A percentile compares a stretch with the other conserved stretches of the same genome.
phyloP scores from a whole-genome alignment of 2,797 vertebrate genomes.

The Gambelia wislizenii region DNA sequence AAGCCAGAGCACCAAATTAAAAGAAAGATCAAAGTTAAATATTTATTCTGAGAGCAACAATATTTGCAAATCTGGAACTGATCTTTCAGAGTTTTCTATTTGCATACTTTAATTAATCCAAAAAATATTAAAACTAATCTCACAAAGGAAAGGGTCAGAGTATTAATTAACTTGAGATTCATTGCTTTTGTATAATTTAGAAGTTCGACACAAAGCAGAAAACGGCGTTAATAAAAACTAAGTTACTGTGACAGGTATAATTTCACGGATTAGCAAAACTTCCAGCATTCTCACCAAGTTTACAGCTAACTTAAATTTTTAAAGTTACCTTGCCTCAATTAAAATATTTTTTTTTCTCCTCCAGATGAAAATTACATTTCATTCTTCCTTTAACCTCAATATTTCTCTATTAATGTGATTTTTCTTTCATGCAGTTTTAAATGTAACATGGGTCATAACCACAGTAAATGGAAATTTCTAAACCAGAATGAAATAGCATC shows the following conservation, averaged over 20 bases:
- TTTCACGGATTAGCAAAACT: conserved; percentile 69
- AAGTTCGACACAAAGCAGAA: conserved; percentile 69
- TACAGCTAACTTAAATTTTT: conserved; percentile 30
- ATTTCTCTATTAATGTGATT: conserved; percentile 26
- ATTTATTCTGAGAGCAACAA: conserved; percentile 49
- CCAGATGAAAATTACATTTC: conserved; percentile 18
- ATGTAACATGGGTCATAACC: not conserved
- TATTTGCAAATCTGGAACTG: conserved; percentile 58
- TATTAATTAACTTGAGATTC: conserved; percentile 70
- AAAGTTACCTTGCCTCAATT: not conserved
- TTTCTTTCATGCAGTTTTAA: conserved; percentile 27
- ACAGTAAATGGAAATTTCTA: not conserved
- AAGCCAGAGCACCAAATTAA: conserved; percentile 54
- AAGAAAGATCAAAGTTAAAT: conserved; percentile 58
- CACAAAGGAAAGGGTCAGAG: conserved; percentile 78
- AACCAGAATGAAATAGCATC: not conserved
- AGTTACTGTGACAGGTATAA: conserved; percentile 72
- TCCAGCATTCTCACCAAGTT: not conserved
- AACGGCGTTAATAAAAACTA: conserved; percentile 67
- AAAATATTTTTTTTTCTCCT: not conserved
- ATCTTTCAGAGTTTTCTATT: conserved; percentile 67
- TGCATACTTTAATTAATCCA: conserved; percentile 74
- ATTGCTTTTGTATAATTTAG: conserved; percentile 71
- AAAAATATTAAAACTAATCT: conserved; percentile 71
- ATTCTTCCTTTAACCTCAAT: conserved; percentile 36